Percentiles rank a stretch among this genome's conserved stretches.
These are phyloP conservation scores for Euleptes europaea DNA, from an alignment of 2,113 vertebrate species.

Conservation along the genomic window DNA sequence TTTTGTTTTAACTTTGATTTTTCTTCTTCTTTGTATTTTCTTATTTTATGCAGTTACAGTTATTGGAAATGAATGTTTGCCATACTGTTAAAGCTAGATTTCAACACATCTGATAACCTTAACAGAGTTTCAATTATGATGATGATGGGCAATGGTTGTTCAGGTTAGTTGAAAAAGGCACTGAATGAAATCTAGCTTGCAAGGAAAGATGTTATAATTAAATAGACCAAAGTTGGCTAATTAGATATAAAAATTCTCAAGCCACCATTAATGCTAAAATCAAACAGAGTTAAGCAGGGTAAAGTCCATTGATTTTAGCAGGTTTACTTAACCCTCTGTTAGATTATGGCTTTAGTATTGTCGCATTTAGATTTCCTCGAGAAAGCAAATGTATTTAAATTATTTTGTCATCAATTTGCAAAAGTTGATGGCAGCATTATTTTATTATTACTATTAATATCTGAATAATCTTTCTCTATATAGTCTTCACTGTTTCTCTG, in stretches of 20 bases:
- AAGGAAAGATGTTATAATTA: conserved; percentile 4
- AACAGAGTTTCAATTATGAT: neutral
- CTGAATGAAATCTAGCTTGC: conserved; percentile 12
- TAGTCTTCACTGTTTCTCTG: neutral
- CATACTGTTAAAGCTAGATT: conserved; percentile 18
- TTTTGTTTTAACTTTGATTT: neutral
- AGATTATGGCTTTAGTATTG: neutral
- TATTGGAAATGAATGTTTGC: conserved; percentile 11
- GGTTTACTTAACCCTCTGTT: neutral
- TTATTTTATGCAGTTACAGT: conserved; percentile 12
- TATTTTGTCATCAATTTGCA: conserved; percentile 44
- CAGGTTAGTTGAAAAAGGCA: neutral
- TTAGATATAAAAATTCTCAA: conserved; percentile 41
- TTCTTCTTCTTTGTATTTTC: conserved; percentile 16
- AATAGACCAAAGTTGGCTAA: conserved; percentile 50
- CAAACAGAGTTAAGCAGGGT: conserved; percentile 14
- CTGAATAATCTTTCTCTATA: conserved; percentile 24
- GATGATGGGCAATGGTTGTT: neutral
- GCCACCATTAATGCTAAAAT: conserved; percentile 22
- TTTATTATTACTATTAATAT: conserved; percentile 60
- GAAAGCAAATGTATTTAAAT: conserved; percentile 17
- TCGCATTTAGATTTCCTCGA: conserved; percentile 10
- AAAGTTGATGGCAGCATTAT: conserved; percentile 29
- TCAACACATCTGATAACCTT: conserved; percentile 19
- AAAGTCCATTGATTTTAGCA: neutral